These are phyloP conservation scores for Odocoileus hemionus DNA, from an alignment of 2,113 vertebrate species.

Conservation along the genomic window DNA sequence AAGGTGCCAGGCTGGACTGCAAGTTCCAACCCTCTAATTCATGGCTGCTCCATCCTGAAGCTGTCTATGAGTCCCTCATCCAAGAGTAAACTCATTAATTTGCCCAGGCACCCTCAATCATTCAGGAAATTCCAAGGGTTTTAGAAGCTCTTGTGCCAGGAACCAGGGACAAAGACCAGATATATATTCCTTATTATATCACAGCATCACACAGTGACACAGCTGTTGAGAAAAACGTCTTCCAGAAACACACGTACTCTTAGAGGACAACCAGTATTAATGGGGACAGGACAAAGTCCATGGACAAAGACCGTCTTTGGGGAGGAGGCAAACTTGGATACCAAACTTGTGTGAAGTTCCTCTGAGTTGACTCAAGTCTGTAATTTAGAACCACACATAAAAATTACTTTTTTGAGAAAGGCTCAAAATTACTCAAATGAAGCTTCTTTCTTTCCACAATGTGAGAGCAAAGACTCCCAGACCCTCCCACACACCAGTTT, in stretches of 20 bases:
- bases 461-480: conserved; percentile 54
- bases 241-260: neutral
- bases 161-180: neutral
- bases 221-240: conserved; percentile 15
- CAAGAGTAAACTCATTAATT: neutral
- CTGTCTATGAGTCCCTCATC: neutral
- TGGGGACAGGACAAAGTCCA: neutral
- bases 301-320: neutral
- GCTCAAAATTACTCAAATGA: conserved; percentile 63
- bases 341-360: conserved; percentile 25
- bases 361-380: neutral
- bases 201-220: neutral
- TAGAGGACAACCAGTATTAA: neutral
- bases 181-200: neutral
- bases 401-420: conserved; percentile 67
- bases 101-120: neutral
- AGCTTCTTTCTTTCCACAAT: conserved; percentile 62
- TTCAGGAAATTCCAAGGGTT: neutral
- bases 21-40: neutral
- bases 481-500: conserved; percentile 38
- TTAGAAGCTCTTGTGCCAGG: neutral
- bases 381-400: conserved; percentile 57
- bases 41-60: neutral
- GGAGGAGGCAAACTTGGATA: neutral
- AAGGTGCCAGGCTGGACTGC: neutral